Evolutionary conservation across 2,888 invertebrate species (phyloP).

Genomic region (Cephus pygmeus): DNA sequence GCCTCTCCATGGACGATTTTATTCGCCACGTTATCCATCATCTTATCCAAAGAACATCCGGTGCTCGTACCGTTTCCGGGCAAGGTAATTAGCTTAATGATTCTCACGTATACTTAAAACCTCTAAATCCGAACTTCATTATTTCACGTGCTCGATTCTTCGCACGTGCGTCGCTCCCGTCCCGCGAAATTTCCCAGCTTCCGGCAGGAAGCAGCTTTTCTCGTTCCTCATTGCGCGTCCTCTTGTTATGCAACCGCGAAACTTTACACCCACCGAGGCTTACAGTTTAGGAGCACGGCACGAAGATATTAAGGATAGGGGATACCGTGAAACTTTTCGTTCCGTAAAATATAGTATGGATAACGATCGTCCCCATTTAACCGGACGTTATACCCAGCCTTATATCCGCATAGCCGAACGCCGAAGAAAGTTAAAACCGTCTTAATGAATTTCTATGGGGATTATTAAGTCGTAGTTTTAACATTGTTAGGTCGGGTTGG

Average conservation of each 20-base stretch:
- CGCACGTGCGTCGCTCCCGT: conserved; percentile 31
- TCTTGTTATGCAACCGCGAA: conserved; percentile 43
- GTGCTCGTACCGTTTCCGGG: conserved; percentile 90
- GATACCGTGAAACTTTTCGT: not conserved
- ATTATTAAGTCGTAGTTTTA: not conserved
- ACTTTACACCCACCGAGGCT: conserved; percentile 30
- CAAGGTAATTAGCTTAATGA: conserved; percentile 72
- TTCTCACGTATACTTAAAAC: not conserved
- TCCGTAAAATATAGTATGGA: not conserved
- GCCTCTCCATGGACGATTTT: conserved; percentile 81
- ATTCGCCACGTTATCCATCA: conserved; percentile 95
- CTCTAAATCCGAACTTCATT: not conserved
- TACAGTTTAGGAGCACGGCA: conserved; percentile 13
- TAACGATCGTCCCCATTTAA: not conserved
- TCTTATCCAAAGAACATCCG: conserved; percentile 92
- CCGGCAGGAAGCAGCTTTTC: conserved; percentile 51
- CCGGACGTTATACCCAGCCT: not conserved
- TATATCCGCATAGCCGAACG: not conserved
- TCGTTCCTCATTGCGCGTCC: conserved; percentile 53
- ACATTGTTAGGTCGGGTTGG: not conserved
- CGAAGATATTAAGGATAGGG: conserved; percentile 15
- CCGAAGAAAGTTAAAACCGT: not conserved
- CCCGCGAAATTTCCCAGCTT: conserved; percentile 53
- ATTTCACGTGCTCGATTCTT: not conserved
- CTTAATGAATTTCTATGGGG: not conserved